phyloP scores from a whole-genome alignment of 2,888 invertebrate species.

The Idaea dimidiata region DNA sequence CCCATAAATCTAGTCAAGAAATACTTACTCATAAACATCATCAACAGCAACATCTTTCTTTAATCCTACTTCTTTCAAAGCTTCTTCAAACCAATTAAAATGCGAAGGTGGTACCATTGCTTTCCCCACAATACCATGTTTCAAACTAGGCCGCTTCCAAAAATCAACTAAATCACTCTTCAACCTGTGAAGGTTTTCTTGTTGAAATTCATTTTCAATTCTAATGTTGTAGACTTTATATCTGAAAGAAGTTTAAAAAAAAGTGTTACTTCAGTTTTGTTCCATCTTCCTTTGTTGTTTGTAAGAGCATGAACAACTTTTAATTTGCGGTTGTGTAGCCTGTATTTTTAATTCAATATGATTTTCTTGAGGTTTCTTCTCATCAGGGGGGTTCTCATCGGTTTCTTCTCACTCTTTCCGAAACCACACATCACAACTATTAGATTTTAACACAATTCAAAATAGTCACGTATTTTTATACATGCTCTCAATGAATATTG shows the following conservation, averaged over 20 bases:
- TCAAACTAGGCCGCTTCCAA: slow-evolving; percentile 51
- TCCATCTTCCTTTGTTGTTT: too few species aligned
- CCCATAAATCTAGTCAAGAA: too few species aligned
- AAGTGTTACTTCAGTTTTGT: not conserved
- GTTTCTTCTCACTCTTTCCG: too few species aligned
- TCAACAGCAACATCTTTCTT: slow-evolving; percentile 44
- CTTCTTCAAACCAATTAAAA: slow-evolving; percentile 56
- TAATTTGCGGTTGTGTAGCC: too few species aligned
- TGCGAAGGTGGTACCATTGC: slow-evolving; percentile 62
- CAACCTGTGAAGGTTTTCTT: slow-evolving; percentile 40
- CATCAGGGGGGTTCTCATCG: too few species aligned
- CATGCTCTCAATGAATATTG: too few species aligned
- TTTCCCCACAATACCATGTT: slow-evolving; percentile 45
- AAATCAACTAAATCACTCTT: slow-evolving; percentile 54
- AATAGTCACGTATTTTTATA: too few species aligned
- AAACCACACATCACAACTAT: too few species aligned
- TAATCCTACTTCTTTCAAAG: slow-evolving; percentile 41
- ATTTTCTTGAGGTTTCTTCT: too few species aligned
- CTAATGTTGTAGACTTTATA: slow-evolving; percentile 56
- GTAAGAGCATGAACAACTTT: too few species aligned
- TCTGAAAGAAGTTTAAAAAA: slow-evolving; percentile 31
- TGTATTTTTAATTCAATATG: too few species aligned
- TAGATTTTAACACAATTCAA: too few species aligned
- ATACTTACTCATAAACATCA: slow-evolving; percentile 59
- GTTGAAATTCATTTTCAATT: slow-evolving; percentile 40